Percentiles rank a stretch among this genome's conserved stretches.
phyloP scores from a whole-genome alignment of 2,113 vertebrate genomes.

The Cavia porcellus region DNA sequence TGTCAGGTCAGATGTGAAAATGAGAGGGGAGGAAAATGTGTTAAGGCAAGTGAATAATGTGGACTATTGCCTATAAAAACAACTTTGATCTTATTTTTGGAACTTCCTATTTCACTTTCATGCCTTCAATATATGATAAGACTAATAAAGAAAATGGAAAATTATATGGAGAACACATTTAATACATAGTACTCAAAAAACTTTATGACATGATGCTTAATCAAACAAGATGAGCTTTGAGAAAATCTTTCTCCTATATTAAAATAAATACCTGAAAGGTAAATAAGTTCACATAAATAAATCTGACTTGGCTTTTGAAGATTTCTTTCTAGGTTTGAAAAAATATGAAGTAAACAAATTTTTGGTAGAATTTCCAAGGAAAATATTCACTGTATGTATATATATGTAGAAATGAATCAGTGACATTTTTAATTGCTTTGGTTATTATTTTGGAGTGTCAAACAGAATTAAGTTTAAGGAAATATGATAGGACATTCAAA shows the following conservation, averaged over 20 bases:
- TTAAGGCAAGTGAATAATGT: not conserved
- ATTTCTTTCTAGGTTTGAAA: slow-evolving; percentile 14
- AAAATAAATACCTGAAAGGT: slow-evolving; percentile 50
- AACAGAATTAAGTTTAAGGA: slow-evolving; percentile 49
- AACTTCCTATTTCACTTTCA: not conserved
- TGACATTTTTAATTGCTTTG: not conserved
- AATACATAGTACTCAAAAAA: not conserved
- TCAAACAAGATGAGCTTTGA: slow-evolving; percentile 28
- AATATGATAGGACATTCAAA: slow-evolving; percentile 35
- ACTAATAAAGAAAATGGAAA: slow-evolving; percentile 13
- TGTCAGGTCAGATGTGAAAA: not conserved
- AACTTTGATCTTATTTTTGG: slow-evolving; percentile 2
- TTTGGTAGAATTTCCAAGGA: slow-evolving; percentile 37
- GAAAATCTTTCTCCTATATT: slow-evolving; percentile 11
- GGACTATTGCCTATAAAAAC: not conserved
- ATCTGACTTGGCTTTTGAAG: not conserved
- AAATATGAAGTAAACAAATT: slow-evolving; percentile 17
- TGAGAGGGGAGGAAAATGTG: not conserved
- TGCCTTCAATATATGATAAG: not conserved
- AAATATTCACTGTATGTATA: slow-evolving; percentile 1
- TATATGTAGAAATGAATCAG: not conserved
- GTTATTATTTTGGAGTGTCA: slow-evolving; percentile 42
- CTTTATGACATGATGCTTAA: not conserved
- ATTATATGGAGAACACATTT: not conserved
- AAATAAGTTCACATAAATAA: slow-evolving; percentile 24